Percentiles rank a stretch among this genome's conserved stretches.
Conservation (phyloP, 2,888 invertebrate species). For the Tachina fera region DNA sequence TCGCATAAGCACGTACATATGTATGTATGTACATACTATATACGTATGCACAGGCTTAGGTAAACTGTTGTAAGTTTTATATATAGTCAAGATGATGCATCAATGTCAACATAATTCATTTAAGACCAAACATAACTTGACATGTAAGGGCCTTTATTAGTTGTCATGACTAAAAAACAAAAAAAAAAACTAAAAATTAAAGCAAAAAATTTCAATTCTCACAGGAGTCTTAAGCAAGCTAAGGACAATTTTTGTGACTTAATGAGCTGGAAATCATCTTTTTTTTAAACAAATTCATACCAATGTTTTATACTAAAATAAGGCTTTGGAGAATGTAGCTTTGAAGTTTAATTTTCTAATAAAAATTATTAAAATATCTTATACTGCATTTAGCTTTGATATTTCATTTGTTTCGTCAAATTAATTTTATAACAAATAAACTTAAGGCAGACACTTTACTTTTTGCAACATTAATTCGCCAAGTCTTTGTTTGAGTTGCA, state of each 20-base stretch:
- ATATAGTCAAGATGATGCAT: slow-evolving; percentile 67
- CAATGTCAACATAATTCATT: slow-evolving; percentile 72
- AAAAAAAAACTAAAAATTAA: not conserved
- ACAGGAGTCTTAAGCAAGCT: slow-evolving; percentile 56
- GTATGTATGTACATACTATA: no score
- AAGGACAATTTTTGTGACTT: slow-evolving; percentile 50
- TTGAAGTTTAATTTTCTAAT: slow-evolving; percentile 10
- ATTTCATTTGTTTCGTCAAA: slow-evolving; percentile 6
- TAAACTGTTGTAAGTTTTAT: slow-evolving; percentile 42
- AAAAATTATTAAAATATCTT: slow-evolving; percentile 15
- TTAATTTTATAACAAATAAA: slow-evolving; percentile 46
- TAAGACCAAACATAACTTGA: slow-evolving; percentile 64
- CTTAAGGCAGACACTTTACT: slow-evolving; percentile 24
- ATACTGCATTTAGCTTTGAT: not conserved
- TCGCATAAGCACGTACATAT: not conserved
- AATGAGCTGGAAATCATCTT: slow-evolving; percentile 47
- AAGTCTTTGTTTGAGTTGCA: slow-evolving; percentile 5
- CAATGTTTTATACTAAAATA: not conserved
- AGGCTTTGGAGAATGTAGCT: not conserved
- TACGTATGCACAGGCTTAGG: not conserved
- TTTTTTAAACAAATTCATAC: slow-evolving; percentile 4
- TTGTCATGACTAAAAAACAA: slow-evolving; percentile 63
- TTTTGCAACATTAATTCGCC: slow-evolving; percentile 39
- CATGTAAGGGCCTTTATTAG: slow-evolving; percentile 66
- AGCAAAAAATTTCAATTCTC: slow-evolving; percentile 52